Evolutionary conservation across 2,888 invertebrate species (phyloP).

Genomic region (Pristionchus entomophagus): DNA sequence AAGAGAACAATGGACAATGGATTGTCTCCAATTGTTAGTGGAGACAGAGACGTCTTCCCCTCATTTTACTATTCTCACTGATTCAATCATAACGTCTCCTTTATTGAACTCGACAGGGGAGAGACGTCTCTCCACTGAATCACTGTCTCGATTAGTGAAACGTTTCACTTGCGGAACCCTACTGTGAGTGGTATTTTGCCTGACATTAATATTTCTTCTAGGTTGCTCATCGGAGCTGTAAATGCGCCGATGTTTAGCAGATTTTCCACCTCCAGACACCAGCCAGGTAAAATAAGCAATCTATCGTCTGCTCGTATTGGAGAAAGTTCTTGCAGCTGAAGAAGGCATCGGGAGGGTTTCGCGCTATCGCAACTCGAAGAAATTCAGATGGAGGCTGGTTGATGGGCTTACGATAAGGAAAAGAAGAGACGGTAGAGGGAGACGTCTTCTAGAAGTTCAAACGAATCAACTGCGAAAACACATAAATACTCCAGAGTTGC

Average conservation of each 20-base stretch:
- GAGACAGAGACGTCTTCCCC: too few species aligned
- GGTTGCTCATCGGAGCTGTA: background rate
- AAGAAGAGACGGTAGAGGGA: background rate
- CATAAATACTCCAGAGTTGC: too few species aligned
- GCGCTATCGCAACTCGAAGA: background rate
- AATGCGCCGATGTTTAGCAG: conserved; percentile 14
- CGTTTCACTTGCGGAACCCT: too few species aligned
- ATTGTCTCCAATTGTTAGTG: too few species aligned
- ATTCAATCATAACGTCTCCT: too few species aligned
- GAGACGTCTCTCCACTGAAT: too few species aligned
- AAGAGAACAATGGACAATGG: too few species aligned
- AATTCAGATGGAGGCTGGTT: background rate
- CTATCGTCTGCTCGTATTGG: background rate
- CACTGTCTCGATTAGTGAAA: too few species aligned
- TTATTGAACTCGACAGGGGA: too few species aligned
- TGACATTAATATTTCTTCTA: background rate
- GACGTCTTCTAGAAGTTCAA: conserved; percentile 51
- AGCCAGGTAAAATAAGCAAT: conserved; percentile 32
- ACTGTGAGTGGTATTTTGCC: conserved; percentile 33
- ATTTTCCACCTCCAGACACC: conserved; percentile 32
- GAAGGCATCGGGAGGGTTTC: conserved; percentile 40
- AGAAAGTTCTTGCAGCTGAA: background rate
- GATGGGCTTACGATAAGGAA: conserved; percentile 22
- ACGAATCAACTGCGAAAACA: too few species aligned
- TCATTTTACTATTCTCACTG: too few species aligned